Base-by-base conservation (phyloP, 2,113 vertebrate genomes). In the Dromiciops gliroides region DNA sequence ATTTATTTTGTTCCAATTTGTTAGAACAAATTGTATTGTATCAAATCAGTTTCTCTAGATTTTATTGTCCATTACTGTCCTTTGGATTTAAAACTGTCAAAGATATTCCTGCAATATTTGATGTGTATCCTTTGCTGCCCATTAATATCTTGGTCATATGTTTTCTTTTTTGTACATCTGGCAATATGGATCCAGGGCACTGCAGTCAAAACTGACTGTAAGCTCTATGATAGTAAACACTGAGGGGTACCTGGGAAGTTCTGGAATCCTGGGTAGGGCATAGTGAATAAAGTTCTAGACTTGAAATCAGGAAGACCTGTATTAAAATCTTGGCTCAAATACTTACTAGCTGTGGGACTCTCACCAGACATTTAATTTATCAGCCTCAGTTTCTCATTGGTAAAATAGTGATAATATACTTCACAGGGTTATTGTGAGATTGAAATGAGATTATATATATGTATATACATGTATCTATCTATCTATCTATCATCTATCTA, bases 31-130 rank as follows among this genome's bases (percentile, higher is more conserved):
- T 94, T 93, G 93, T 28, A 60, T 31, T 44, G 90, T 49, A 28
- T 14, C 26, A 12, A 0, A 22, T 48, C 24, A 49, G 31, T 92
- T 96, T 60, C 91, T 3, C n/a, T 2, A 50, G 88, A 67, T 94
- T 75, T 48, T 89, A n/a, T 67, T 16, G 10, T 52, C 93, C 49
- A 23, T 56, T 47, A 9, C 24, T 49, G 60, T 25, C 16, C 3
- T 94, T 94, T 90, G 67, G 83, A 92, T 67, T 48, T 95, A 52
- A 60, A 96, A 88, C 50, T 16, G 53, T 75, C 49, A 24, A 48
- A 3, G 44, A 50, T 92, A 75, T 75, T 44, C 44, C n/a, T n/a
- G 56, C n/a, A n/a, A 31, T 92, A 37, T 89, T 56, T 49, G n/a
- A 44, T 28, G 48, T 31, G 14, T 3, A 11, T 89, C 3, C 23